Base-by-base conservation (phyloP, 2,888 invertebrate genomes). In the Leptinotarsa haldemani region DNA sequence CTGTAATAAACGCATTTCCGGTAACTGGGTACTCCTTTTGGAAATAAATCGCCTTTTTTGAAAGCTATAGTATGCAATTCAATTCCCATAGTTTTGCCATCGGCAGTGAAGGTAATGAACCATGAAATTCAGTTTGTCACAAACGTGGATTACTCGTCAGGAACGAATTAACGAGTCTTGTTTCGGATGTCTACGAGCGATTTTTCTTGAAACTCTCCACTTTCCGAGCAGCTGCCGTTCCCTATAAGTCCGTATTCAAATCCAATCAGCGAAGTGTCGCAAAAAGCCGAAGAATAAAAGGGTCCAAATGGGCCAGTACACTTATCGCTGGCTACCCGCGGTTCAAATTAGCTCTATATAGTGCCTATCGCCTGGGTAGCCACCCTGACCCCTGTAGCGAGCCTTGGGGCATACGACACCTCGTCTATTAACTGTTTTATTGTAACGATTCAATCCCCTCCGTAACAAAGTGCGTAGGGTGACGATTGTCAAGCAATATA, bases 401-500 rank as follows among this genome's bases (percentile, higher is more conserved):
- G 84, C 88, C 84, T 79, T 82, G 81, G 86, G 87, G 85, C 84
- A 84, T 83, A 83, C 86, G 87, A 88, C 88, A 88, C 88, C 88
- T 87, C 87, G 86, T 86, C 87, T 87, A 88, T 88, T 88, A 88
- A 86, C 87, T 86, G 86, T 87, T 87, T 87, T 87, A 88, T 88
- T 87, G 87, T 87, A 84, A 85, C 86, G 83, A 85, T 87, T 87
- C 86, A 86, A 87, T 87, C 85, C 86, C 85, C 83, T 81, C 74
- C 71, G 58, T 75, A 78, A 73, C 77, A 74, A 79, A 81, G 81
- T 80, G 81, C 79, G 79, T 74, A 79, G 81, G 80, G 82, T 80
- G 81, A 77, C 78, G 80, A 80, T 81, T 68, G 81, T 67, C 72
- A 56, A 74, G 75, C 80, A 75, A 78, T 81, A 81, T 82, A 82